Conservation (phyloP, 2,113 vertebrate species). For the Potamarius usumacintae region DNA sequence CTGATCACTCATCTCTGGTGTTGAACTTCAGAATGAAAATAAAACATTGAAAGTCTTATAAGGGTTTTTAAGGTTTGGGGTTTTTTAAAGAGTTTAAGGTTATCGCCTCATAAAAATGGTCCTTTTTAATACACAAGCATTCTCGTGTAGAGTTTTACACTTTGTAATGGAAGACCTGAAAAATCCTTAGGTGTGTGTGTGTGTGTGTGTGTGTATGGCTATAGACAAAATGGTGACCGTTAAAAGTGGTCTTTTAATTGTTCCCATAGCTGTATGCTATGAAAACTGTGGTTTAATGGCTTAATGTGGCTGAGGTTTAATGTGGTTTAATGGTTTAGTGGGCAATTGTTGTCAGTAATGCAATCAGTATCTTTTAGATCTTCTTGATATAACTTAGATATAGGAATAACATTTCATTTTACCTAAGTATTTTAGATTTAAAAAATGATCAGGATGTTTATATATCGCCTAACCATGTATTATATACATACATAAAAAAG, state of each 20-base stretch:
- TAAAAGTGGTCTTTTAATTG: too few relatives aligned
- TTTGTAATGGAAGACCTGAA: not conserved
- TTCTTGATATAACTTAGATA: too few relatives aligned
- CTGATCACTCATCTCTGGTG: not conserved
- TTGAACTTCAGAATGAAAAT: not conserved
- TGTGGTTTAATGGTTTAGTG: too few relatives aligned
- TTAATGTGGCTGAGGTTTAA: too few relatives aligned
- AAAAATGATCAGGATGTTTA: too few relatives aligned
- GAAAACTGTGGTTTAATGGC: too few relatives aligned
- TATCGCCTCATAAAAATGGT: not conserved
- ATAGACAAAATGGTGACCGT: too few relatives aligned
- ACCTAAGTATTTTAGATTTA: not conserved
- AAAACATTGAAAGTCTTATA: not conserved
- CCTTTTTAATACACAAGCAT: not conserved
- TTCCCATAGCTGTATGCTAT: not conserved
- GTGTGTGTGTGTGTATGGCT: not conserved
- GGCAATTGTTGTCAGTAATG: too few relatives aligned
- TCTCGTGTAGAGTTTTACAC: not conserved
- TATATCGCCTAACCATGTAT: too few relatives aligned
- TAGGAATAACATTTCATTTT: too few relatives aligned
- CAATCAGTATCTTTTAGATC: too few relatives aligned
- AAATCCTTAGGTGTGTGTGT: not conserved
- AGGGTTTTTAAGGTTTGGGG: not conserved
- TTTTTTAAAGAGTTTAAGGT: not conserved
- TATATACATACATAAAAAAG: too few relatives aligned